These are phyloP conservation scores for Plectropomus leopardus DNA, from an alignment of 2,113 vertebrate genomes.

Conservation along the genomic window DNA sequence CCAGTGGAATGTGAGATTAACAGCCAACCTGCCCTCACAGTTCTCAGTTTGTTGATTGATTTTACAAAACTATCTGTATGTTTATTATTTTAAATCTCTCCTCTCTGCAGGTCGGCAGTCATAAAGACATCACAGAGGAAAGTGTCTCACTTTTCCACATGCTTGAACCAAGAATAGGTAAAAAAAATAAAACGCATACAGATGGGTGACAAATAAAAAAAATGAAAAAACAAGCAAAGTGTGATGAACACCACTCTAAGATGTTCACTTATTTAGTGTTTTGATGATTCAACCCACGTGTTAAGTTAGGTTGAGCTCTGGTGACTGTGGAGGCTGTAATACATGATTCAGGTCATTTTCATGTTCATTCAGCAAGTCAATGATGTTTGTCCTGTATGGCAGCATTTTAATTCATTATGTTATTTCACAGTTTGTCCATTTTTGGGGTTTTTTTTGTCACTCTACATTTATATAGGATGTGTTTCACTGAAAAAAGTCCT, in stretches of 20 bases:
- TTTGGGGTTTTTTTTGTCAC: neutral
- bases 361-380: neutral
- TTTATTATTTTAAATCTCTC: conserved; percentile 1
- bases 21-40: neutral
- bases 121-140: conserved; percentile 89
- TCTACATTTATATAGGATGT: neutral
- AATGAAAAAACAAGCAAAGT: neutral
- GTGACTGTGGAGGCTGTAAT: neutral
- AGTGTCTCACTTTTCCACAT: conserved; percentile 93
- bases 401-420: neutral
- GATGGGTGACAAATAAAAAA: neutral
- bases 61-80: neutral
- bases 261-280: neutral
- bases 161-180: conserved; percentile 92
- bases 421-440: neutral
- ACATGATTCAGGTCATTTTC: neutral
- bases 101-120: conserved; percentile 87
- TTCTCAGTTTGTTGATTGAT: neutral
- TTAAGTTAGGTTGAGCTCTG: neutral
- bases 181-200: conserved; percentile 6
- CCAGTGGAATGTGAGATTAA: conserved; percentile 94
- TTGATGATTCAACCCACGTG: no score
- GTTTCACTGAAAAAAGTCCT: neutral
- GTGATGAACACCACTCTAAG: neutral
- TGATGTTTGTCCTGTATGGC: neutral